Evolutionary conservation across 1,140 invertebrate species (phyloP).

Genomic region (Ridgeia piscesae): DNA sequence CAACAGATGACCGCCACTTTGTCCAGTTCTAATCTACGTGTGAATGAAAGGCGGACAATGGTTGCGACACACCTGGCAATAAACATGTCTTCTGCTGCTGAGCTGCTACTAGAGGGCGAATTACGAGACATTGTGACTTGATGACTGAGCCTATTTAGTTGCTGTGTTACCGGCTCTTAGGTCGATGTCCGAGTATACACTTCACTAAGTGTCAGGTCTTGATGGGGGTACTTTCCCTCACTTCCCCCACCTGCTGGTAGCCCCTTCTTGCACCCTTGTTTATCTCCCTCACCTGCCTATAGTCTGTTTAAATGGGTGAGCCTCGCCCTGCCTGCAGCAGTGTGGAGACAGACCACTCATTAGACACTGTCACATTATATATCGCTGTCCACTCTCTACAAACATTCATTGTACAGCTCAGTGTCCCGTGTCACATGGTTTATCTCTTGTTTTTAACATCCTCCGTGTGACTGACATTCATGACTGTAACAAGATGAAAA

Average conservation of each 20-base stretch:
- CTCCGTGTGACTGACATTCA: too few species aligned
- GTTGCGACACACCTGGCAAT: neutral
- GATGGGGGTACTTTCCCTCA: neutral
- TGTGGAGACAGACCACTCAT: neutral
- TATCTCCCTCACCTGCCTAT: neutral
- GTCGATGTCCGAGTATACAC: neutral
- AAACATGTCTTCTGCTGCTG: neutral
- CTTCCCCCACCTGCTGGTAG: neutral
- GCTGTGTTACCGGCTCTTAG: neutral
- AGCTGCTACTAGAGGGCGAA: neutral
- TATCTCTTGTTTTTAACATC: too few species aligned
- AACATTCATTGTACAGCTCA: too few species aligned
- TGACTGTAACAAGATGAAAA: too few species aligned
- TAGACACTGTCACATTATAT: neutral
- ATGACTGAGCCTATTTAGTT: neutral
- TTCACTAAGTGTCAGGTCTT: neutral
- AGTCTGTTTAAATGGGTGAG: neutral
- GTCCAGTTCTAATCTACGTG: neutral
- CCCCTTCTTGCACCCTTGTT: neutral
- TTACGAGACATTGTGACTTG: neutral
- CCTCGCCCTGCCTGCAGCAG: neutral
- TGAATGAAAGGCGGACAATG: neutral
- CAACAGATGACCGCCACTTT: neutral
- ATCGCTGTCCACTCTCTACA: too few species aligned
- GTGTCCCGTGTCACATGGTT: too few species aligned